Percentiles rank a stretch among this genome's conserved stretches.
phyloP scores from a whole-genome alignment of 2,797 vertebrate species.

The Tinamus major region DNA sequence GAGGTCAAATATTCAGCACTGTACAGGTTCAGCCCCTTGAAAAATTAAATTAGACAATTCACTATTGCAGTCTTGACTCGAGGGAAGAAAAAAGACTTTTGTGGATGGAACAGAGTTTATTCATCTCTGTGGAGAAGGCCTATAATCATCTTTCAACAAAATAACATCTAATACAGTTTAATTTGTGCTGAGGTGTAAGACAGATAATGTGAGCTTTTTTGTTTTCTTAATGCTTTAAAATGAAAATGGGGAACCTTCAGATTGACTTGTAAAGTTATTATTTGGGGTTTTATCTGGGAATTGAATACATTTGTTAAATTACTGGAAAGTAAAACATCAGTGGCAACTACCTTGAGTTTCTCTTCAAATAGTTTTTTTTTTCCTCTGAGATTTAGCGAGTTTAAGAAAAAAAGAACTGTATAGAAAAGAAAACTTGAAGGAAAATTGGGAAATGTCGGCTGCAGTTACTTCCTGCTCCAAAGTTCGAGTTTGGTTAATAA shows the following conservation, averaged over 20 bases:
- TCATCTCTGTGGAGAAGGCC: not conserved
- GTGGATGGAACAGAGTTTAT: not conserved
- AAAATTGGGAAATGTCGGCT: not conserved
- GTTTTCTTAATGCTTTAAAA: not conserved
- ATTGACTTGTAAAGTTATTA: conserved; percentile 61
- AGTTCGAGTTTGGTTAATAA: not conserved
- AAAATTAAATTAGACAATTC: not conserved
- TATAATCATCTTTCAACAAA: conserved; percentile 54
- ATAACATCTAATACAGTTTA: conserved; percentile 5
- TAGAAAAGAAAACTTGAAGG: not conserved
- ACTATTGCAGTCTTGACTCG: not conserved
- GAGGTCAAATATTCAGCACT: not conserved
- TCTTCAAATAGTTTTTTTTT: conserved; percentile 1
- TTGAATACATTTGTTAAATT: conserved; percentile 2
- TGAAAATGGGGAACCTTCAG: conserved; percentile 25
- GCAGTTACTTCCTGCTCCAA: not conserved
- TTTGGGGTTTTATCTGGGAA: conserved; percentile 49
- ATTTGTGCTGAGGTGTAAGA: too few species aligned
- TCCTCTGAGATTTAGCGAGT: not conserved
- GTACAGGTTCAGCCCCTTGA: not conserved
- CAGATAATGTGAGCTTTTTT: too few species aligned
- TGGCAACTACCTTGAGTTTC: not conserved
- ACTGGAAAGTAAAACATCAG: conserved; percentile 20
- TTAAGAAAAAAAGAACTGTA: not conserved
- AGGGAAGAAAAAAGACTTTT: not conserved